Evolutionary conservation across 2,113 vertebrate species (phyloP).

Genomic region (Brachypodius melanocephalos): DNA sequence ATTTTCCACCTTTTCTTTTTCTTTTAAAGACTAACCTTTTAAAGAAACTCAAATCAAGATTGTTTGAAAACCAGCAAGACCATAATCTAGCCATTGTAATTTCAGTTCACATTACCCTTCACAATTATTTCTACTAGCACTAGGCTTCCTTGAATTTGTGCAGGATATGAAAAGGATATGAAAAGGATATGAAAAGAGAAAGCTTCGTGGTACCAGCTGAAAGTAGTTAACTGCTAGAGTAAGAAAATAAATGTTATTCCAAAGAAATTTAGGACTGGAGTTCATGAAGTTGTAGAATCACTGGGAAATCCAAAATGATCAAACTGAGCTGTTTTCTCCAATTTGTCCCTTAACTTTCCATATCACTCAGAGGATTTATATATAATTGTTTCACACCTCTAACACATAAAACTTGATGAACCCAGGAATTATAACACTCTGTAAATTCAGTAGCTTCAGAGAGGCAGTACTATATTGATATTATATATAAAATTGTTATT

Average conservation of each 20-base stretch:
- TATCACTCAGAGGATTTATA: neutral
- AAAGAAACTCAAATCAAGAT: neutral
- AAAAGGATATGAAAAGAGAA: neutral
- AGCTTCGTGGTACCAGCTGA: neutral
- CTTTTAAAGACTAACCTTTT: neutral
- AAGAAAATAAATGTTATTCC: neutral
- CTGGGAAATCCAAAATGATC: neutral
- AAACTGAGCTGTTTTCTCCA: neutral
- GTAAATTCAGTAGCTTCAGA: neutral
- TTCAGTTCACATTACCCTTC: neutral
- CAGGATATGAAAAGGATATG: neutral
- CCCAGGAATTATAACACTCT: neutral
- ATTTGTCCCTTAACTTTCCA: neutral
- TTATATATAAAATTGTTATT: neutral
- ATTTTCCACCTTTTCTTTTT: neutral
- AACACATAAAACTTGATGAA: neutral
- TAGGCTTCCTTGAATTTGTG: neutral
- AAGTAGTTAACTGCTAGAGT: neutral
- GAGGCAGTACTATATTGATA: neutral
- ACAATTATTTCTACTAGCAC: neutral
- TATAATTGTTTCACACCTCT: neutral
- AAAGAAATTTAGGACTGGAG: neutral
- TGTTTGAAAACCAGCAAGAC: neutral
- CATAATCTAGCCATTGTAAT: neutral
- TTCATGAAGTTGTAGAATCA: neutral